Conservation (phyloP, 2,797 vertebrate species). For the Onychomys leucogaster region DNA sequence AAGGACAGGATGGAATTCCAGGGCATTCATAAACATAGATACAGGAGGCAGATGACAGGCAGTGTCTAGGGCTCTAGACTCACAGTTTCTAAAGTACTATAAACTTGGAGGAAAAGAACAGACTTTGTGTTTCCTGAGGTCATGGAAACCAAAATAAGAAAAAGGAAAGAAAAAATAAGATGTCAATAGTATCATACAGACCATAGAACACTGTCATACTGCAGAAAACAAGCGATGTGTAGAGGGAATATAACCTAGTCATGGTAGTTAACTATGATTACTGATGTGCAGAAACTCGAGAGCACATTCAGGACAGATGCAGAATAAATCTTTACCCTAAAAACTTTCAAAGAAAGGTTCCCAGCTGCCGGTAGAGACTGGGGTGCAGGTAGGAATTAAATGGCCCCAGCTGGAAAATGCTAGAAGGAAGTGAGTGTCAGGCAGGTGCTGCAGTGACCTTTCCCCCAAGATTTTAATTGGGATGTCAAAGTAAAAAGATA, state of each 20-base stretch:
- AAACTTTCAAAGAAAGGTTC: background rate
- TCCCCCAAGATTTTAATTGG: background rate
- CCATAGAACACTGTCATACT: background rate
- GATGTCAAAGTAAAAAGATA: constrained; percentile 10
- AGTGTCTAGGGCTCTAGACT: background rate
- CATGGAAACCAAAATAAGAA: background rate
- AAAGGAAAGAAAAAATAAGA: background rate
- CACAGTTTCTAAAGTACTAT: background rate
- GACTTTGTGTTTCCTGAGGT: background rate
- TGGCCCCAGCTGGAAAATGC: constrained; percentile 14
- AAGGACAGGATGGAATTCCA: background rate
- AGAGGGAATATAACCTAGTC: background rate
- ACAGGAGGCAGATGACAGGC: background rate
- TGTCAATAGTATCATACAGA: background rate
- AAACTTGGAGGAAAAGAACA: background rate
- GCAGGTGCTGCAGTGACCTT: background rate
- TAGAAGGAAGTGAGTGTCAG: constrained; percentile 18
- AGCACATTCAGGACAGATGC: background rate
- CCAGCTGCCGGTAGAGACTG: background rate
- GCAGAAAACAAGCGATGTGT: background rate
- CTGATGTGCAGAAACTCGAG: background rate
- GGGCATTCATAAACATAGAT: background rate
- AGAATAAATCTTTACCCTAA: background rate
- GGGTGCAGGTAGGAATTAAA: constrained; percentile 18
- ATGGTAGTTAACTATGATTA: background rate